Conservation (phyloP, 2,888 invertebrate genomes). For the Plagodis dolabraria region DNA sequence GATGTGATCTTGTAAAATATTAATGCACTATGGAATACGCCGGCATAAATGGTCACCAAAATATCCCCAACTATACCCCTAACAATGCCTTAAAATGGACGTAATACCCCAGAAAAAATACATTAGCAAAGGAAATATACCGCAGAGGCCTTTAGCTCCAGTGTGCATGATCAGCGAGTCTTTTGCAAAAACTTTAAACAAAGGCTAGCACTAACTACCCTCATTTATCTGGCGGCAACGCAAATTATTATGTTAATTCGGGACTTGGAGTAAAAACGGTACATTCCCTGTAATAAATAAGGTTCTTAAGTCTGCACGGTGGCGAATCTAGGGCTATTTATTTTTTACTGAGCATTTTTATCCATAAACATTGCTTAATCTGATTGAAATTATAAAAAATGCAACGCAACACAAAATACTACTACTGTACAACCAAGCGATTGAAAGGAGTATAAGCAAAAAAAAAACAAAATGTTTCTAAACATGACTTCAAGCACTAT, state of each 20-base stretch:
- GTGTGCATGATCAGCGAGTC: conserved; percentile 11
- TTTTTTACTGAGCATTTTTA: too few relatives aligned
- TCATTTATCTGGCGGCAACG: conserved; percentile 37
- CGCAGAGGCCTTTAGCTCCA: conserved; percentile 9
- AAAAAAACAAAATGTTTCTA: too few relatives aligned
- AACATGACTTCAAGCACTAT: too few relatives aligned
- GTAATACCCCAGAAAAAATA: conserved; percentile 3
- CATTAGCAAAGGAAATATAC: conserved; percentile 1
- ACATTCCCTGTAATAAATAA: conserved; percentile 46
- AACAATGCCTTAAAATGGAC: neutral
- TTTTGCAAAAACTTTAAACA: conserved; percentile 31
- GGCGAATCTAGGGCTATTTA: conserved; percentile 8
- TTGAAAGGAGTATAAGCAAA: too few relatives aligned
- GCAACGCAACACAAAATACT: too few relatives aligned
- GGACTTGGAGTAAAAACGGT: conserved; percentile 42
- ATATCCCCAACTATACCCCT: too few relatives aligned
- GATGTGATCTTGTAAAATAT: too few relatives aligned
- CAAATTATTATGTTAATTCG: conserved; percentile 53
- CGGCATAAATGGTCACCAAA: too few relatives aligned
- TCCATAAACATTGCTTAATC: too few relatives aligned
- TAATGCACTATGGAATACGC: too few relatives aligned
- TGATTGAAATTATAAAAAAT: too few relatives aligned
- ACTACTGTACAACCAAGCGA: too few relatives aligned
- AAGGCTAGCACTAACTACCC: conserved; percentile 30
- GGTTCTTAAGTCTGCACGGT: conserved; percentile 30